Base-by-base conservation (phyloP, 2,797 vertebrate species). In the Melanogrammus aeglefinus region DNA sequence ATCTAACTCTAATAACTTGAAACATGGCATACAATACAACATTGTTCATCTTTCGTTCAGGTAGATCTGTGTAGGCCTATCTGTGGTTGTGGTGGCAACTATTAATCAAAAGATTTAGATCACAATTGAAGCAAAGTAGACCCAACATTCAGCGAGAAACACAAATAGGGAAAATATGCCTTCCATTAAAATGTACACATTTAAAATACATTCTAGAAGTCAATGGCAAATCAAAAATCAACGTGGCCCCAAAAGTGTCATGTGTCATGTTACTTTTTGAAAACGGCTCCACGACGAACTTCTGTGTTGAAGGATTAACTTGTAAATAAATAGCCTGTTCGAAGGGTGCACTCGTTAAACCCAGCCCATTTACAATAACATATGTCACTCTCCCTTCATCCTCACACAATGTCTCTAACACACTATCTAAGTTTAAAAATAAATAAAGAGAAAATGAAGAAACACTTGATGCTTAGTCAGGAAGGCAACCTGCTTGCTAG, bases 261-360 rank as follows among this genome's bases (percentile, higher is more conserved):
- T 21, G 21, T n/a, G 57, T 24, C 21, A n/a, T 63, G 1, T 6
- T n/a, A 63, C 57, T 16, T 27, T 71, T 6, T 5, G 21, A 71
- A 71, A 6, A 31, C 24, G 33, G 69, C 24, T 3, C 83, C 75
- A 78, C 72, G 81, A 44, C 47, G 24, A 79, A 79, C 75, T 74
- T 80, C 73, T 80, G 76, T 47, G 24, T 18, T 76, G 80, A 69
- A 81, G n/a, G 51, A 79, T 77, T 79, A 73, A 79, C 85, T 91
- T 80, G 39, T 80, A 74, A 86, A 92, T 91, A 92, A 92, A 93
- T 91, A 92, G 39, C 78, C 63, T 81, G 83, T 81, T 82, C 31
- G 66, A 87, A 88, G 24, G 69, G 63, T n/a, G 18, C 73, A 83
- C 75, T 82, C 81, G 51, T 83, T 82, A 38, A 39, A 87, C 75